A percentile compares a stretch with the other conserved stretches of the same genome.
These are phyloP conservation scores for Apoda limacodes DNA, from an alignment of 2,888 invertebrate genomes.

Conservation along the genomic window DNA sequence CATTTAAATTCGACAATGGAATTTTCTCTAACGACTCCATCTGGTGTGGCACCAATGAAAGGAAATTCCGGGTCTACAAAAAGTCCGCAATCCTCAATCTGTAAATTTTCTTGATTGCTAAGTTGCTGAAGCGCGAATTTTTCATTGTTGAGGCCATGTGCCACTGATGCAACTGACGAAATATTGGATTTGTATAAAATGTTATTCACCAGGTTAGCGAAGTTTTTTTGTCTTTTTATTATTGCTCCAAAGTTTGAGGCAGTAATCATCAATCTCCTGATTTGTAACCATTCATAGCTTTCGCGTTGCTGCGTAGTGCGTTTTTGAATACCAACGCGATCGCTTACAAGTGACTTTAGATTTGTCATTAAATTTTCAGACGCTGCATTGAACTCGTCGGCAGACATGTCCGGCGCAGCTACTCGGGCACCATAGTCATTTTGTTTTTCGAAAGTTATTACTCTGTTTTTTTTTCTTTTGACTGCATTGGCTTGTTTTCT, in stretches of 20 bases:
- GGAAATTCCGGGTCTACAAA: conserved; percentile 17
- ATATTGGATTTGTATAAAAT: conserved; percentile 17
- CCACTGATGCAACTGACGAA: conserved; percentile 11
- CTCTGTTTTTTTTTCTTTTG: conserved; percentile 1
- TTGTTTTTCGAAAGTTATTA: conserved; percentile 1
- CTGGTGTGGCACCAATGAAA: conserved; percentile 19
- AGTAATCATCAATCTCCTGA: conserved; percentile 13
- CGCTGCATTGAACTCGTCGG: neutral
- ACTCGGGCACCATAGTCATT: conserved; percentile 4
- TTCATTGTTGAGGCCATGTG: conserved; percentile 16
- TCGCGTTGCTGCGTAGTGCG: conserved; percentile 12
- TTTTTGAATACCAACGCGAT: conserved; percentile 4
- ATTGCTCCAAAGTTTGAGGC: conserved; percentile 16
- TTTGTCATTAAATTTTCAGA: conserved; percentile 3
- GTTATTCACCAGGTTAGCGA: conserved; percentile 17
- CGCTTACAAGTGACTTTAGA: no score
- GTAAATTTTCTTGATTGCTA: conserved; percentile 9
- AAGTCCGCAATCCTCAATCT: conserved; percentile 17
- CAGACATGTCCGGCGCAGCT: conserved; percentile 5
- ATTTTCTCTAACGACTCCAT: conserved; percentile 15
- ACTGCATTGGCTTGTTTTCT: neutral
- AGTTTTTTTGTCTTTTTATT: conserved; percentile 1
- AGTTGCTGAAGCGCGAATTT: conserved; percentile 10
- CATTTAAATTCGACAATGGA: conserved; percentile 19
- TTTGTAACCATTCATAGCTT: conserved; percentile 16